A percentile compares a stretch with the other conserved stretches of the same genome.
Evolutionary conservation across 2,888 invertebrate genomes (phyloP).

Genomic region (Agrotis segetum): DNA sequence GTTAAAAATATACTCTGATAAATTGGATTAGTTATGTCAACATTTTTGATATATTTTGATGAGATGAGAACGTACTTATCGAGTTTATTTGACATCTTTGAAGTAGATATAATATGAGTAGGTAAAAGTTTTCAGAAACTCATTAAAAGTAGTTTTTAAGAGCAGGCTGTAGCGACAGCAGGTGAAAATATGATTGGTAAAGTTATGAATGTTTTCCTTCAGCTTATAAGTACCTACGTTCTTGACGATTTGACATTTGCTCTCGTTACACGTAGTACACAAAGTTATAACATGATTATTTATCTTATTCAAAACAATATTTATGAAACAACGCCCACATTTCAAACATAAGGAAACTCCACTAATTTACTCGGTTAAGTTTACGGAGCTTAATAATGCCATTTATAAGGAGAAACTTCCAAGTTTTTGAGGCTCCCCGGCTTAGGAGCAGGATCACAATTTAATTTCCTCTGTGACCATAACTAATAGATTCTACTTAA

Average conservation of each 20-base stretch:
- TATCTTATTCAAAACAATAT: conserved; percentile 47
- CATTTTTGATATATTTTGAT: conserved; percentile 25
- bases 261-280: not conserved
- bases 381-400: conserved; percentile 50
- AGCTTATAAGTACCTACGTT: conserved; percentile 3
- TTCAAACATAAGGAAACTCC: conserved; percentile 58
- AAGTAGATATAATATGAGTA: conserved; percentile 28
- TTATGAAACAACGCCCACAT: conserved; percentile 39
- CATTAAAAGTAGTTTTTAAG: conserved; percentile 54
- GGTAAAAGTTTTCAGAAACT: conserved; percentile 28
- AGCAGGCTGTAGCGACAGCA: conserved; percentile 11
- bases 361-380: conserved; percentile 60
- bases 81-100: conserved; percentile 20
- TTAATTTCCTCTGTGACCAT: conserved; percentile 55
- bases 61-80: not conserved
- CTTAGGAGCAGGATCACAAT: conserved; percentile 47
- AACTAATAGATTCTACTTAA: conserved; percentile 43
- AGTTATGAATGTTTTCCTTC: conserved; percentile 30
- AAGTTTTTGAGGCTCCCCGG: conserved; percentile 45
- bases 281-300: too few relatives aligned
- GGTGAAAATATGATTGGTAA: conserved; percentile 31
- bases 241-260: conserved; percentile 8
- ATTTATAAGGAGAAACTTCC: conserved; percentile 55
- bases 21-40: conserved; percentile 1
- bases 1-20: conserved; percentile 19